Base-by-base conservation (phyloP, 2,797 vertebrate species). In the Artibeus lituratus region DNA sequence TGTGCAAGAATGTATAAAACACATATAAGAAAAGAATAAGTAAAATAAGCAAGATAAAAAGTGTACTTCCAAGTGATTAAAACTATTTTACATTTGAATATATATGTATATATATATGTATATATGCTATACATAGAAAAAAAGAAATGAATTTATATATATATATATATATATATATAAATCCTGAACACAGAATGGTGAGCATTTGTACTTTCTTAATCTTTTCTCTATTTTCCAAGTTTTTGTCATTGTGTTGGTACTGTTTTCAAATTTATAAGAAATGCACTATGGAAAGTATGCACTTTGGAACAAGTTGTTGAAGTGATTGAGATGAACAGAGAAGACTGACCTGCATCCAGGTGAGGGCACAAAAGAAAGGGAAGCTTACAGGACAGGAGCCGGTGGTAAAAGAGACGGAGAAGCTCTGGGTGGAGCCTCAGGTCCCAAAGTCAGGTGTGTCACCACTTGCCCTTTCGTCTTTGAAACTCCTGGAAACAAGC, bases 141-240 rank as follows among this genome's bases (percentile, higher is more conserved):
- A 90, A 85, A 37, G 37, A 81, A 73, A 70, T 3, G 39, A 81
- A 62, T 81, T 85, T 42, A 42, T 42, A 24, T 55, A 49, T 49
- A 49, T 76, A 47, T 47, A 87, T 44, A 72, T 22, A 37, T 57
- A 92, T 7, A 81, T 4, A 42, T 42, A 42, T 92, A 89, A 72
- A 87, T n/a, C 11, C 24, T 87, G 57, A 59, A 84, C 2, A 7
- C 9, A 80, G 29, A 73, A 76, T 51, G 10, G 19, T n/a, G 24
- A 65, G 37, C 19, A 51, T 67, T 88, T 72, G 3, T n/a, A 44
- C 10, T 49, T 47, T 86, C 87, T 62, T 73, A 47, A 72, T 57
- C 4, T n/a, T 76, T 86, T 70, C 26, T 81, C 9, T 87, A 16
- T 90, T 86, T 94, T 86, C 24, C 11, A 88, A 83, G n/a, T 92